Evolutionary conservation across 2,888 invertebrate genomes (phyloP), one percentile per base, ranked within the genome.

Genomic region (Mesoligia furuncula): DNA sequence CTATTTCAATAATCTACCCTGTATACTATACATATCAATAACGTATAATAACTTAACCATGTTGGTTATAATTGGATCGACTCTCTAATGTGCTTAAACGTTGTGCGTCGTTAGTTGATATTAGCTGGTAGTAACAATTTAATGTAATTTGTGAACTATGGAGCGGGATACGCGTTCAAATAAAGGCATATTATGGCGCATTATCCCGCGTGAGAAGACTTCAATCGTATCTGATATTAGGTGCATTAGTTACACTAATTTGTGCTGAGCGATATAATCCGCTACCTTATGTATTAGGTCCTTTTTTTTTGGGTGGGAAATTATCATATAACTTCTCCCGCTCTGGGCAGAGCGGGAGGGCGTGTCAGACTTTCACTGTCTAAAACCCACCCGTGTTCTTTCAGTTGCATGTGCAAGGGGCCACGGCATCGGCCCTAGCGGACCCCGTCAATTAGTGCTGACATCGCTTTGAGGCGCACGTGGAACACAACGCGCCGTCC

Each of bases 101-200:
- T 75, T 70, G 66, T 61, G 54, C 75, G 54, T 86, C 79, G 86
- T 83, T 83, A 79, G 73, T n/a, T 73, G 31, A 65, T 79, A 83
- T 83, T 83, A 83, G 82, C 67, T 81, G 36, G 70, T 77, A 81
- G 81, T 83, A 83, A 72, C 86, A 83, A 83, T 83, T 83, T 87
- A 85, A 86, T 80, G 51, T 83, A 76, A 78, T 87, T 85, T 79
- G 57, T 74, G 75, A 87, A 85, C 82, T 85, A 77, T 62, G 51
- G 75, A 82, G 73, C n/a, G 31, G 45, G n/a, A 73, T 73, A 70
- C 66, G 65, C 64, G 68, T 69, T 73, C 62, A 73, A 83, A 79
- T 83, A 87, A 85, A 75, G 83, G 77, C 72, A 65, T 64, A 65
- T 64, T 75, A 71, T 57, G 24, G 24, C n/a, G 48, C 1, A 85